Base-by-base conservation (phyloP, 2,888 invertebrate species). In the Epicampocera succincta region DNA sequence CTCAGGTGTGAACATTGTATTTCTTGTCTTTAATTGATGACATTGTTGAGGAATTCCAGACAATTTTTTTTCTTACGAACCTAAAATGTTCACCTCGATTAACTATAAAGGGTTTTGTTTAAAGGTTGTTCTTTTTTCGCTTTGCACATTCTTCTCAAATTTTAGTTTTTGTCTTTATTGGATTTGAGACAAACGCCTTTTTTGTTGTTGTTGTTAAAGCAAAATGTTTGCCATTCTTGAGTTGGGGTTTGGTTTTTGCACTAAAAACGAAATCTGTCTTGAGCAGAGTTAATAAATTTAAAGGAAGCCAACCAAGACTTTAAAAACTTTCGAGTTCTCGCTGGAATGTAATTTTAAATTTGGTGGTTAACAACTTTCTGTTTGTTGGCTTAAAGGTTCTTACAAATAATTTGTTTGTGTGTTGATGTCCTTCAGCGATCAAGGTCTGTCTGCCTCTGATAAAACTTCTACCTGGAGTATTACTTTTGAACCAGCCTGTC, bases 21-120 rank as follows among this genome's bases (percentile, higher is more conserved):
- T 85, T 85, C 83, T 86, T 85, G 85, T 86, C 85, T 89, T 89
- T 90, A 90, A 90, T 90, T 90, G 90, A 90, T 89, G 90, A 89
- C 90, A 90, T 89, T 88, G 89, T 87, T 86, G 86, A 87, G 89
- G 88, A 90, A 90, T 90, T 90, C 89, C 87, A 86, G 87, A 86
- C 87, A 89, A 87, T 86, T 89, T 89, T 89, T 87, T 78, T 56
- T 71, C 9, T 66, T 46, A 46, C 69, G 38, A 73, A 73, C 60
- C 61, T 60, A 68, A 73, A 66, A 73, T 79, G 78, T 79, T 73
- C 66, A 79, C 46, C 66, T 52, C 78, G 78, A 79, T 79, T 79
- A 79, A 73, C 66, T 60, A 73, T 73, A 52, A 79, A 79, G 78
- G 78, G 74, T 56, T 80, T 73, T 71, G 50, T 48, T 42, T 42